A percentile compares a stretch with the other conserved stretches of the same genome.
phyloP scores from a whole-genome alignment of 2,113 vertebrate species.

The Phylloscopus trochiloides region DNA sequence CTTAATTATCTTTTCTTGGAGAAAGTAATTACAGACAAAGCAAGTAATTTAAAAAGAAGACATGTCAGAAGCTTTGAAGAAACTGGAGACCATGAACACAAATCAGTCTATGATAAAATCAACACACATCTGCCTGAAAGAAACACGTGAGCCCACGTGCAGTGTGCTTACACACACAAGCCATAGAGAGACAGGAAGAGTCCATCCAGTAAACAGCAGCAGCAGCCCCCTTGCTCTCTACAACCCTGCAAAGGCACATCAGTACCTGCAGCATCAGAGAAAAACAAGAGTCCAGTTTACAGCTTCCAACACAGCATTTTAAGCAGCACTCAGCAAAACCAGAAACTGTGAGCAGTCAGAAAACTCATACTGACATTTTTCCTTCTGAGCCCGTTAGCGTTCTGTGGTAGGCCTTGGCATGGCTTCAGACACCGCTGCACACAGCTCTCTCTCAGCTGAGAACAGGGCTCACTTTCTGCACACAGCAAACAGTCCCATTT shows the following conservation, averaged over 20 bases:
- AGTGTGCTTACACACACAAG: neutral
- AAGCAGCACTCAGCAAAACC: neutral
- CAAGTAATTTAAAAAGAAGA: neutral
- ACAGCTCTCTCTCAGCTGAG: neutral
- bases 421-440: neutral
- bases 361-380: neutral
- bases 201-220: neutral
- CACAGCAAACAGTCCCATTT: neutral
- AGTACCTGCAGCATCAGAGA: neutral
- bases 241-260: neutral
- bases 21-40: neutral
- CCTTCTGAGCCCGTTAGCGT: neutral
- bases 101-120: neutral
- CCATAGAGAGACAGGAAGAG: neutral
- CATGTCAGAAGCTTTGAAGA: neutral
- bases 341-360: neutral
- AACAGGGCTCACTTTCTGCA: neutral
- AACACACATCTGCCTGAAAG: neutral
- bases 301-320: neutral
- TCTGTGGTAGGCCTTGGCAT: neutral
- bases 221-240: neutral
- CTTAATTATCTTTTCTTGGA: neutral
- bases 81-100: neutral
- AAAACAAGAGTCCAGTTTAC: neutral
- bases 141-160: accelerated